Evolutionary conservation across 1,140 invertebrate genomes (phyloP).

Genomic region (Hylaeus anthracinus): DNA sequence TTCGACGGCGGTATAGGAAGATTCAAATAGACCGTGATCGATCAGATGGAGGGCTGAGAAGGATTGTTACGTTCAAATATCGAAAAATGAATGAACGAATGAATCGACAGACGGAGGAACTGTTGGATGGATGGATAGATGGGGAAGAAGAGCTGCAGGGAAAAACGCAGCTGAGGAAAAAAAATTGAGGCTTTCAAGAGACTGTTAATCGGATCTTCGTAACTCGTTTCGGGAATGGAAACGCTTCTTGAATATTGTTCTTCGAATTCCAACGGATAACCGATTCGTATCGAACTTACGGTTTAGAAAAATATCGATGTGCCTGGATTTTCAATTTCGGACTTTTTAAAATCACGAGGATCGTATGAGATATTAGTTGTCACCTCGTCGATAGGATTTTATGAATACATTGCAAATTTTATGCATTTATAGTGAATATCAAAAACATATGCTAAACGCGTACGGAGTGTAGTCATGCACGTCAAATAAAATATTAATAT

Average conservation of each 20-base stretch:
- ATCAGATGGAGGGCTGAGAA: no score
- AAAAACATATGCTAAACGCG: no score
- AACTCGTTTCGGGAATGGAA: neutral
- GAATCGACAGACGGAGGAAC: neutral
- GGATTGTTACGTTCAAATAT: neutral
- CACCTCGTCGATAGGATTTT: no score
- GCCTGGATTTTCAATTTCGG: no score
- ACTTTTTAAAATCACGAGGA: no score
- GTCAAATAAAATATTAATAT: no score
- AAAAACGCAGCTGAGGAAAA: neutral
- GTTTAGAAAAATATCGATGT: no score
- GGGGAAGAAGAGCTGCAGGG: no score
- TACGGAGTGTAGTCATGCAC: no score
- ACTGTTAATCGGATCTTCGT: constrained; percentile 7
- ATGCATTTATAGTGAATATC: no score
- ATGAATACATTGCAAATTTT: no score
- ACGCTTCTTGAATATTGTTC: neutral
- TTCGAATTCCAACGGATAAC: constrained; percentile 2
- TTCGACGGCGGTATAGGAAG: neutral
- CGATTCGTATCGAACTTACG: neutral
- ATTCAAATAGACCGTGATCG: neutral
- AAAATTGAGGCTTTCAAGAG: constrained; percentile 14
- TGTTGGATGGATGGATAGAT: neutral
- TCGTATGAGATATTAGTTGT: no score
- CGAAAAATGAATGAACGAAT: neutral